Base-by-base conservation (phyloP, 1,140 invertebrate genomes). In the Pectinophora gossypiella region DNA sequence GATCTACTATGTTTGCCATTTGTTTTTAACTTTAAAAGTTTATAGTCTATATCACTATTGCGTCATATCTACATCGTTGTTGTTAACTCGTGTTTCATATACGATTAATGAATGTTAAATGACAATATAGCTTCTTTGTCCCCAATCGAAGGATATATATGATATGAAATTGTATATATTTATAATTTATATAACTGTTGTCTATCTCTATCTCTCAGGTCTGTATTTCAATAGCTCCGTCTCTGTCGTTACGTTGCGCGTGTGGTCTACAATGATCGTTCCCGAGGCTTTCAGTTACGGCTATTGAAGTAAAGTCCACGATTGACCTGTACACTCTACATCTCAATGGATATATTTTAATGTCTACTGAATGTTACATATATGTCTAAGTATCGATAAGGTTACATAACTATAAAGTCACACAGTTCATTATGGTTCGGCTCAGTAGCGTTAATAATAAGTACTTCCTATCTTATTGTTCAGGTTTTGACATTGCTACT, bases 401-500 rank as follows among this genome's bases (percentile, higher is more conserved):
- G 58, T 72, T 68, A 59, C 64, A 61, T 68, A 71, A 60, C 51
- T 59, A 63, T 77, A 75, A 68, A 61, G 56, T 71, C 73, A 71
- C 71, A 69, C 59, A 61, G 64, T 64, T 67, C 61, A 66, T 56
- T 68, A 59, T 64, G 59, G 61, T 64, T 72, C 66, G 64, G 72
- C 75, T 82, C 74, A 61, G 71, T 82, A 79, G 71, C 55, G 54
- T 68, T 71, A 66, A 69, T 15, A 62, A 42, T 69, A 71, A 76
- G 63, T 75, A 32, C 27, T 32, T 32, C 9, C 6, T 32, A 32
- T 40, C 7, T 55, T 68, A 56, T 64, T 59, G 53, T 66, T 57
- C 60, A 56, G 70, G 82, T 86, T 84, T 86, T 72, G 66, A 86
- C 83, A 86, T 86, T 86, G 83, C 83, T 86, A 86, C 76, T 59